These are phyloP conservation scores for Morpho helenor DNA, from an alignment of 2,888 invertebrate genomes.

Conservation along the genomic window DNA sequence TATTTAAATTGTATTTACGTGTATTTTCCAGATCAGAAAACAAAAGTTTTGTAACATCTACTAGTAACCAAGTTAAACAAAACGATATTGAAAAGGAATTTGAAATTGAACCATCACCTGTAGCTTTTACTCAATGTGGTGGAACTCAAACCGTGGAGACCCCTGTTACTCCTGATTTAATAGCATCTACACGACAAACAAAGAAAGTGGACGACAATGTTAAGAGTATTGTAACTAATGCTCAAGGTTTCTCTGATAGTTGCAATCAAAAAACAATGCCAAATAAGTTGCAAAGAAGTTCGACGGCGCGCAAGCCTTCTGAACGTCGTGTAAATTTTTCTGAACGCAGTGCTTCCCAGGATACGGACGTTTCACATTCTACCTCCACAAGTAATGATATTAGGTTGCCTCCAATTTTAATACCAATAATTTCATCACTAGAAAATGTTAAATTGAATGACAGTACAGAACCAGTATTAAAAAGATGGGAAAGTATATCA, in stretches of 20 bases:
- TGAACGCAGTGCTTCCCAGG: constrained; percentile 79
- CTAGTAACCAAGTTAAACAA: constrained; percentile 50
- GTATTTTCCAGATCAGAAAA: constrained; percentile 79
- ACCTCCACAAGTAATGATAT: constrained; percentile 81
- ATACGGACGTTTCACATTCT: constrained; percentile 80
- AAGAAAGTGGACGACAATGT: constrained; percentile 54
- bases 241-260: constrained; percentile 39
- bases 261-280: constrained; percentile 33
- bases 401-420: constrained; percentile 84
- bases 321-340: constrained; percentile 76
- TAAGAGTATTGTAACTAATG: constrained; percentile 43
- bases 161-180: constrained; percentile 50
- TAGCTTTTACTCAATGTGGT: constrained; percentile 36
- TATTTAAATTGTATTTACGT: not conserved
- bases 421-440: constrained; percentile 83
- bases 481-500: constrained; percentile 82
- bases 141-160: constrained; percentile 46
- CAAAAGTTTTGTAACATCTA: constrained; percentile 67
- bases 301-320: constrained; percentile 62
- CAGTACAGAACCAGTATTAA: constrained; percentile 59
- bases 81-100: constrained; percentile 54
- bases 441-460: constrained; percentile 72
- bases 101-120: constrained; percentile 42
- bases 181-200: constrained; percentile 46
- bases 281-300: constrained; percentile 62